Evolutionary conservation across 2,113 vertebrate genomes (phyloP).

Genomic region (Bufo bufo): DNA sequence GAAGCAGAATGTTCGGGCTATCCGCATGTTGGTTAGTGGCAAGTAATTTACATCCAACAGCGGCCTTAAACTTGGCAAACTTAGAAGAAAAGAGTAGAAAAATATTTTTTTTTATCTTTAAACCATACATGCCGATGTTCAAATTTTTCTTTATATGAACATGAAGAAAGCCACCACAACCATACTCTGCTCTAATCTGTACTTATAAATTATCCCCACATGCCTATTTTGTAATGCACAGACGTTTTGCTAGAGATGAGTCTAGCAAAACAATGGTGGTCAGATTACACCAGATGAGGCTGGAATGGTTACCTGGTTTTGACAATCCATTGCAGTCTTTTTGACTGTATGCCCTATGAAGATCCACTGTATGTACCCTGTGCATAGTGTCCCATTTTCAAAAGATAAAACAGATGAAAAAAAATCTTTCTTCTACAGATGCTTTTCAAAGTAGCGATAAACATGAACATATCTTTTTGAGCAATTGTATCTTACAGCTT

Average conservation of each 20-base stretch:
- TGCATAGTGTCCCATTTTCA: too few species aligned
- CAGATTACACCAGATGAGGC: too few species aligned
- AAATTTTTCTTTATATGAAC: neutral
- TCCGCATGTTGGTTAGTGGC: conserved; percentile 98
- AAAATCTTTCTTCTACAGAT: too few species aligned
- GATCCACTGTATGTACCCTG: too few species aligned
- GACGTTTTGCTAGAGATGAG: neutral
- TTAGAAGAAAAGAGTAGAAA: conserved; percentile 66
- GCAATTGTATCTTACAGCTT: too few species aligned
- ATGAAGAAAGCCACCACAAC: neutral
- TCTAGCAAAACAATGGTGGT: neutral
- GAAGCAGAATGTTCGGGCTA: conserved; percentile 99
- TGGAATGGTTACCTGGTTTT: too few species aligned
- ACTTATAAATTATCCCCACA: neutral
- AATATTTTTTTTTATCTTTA: neutral
- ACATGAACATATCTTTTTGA: too few species aligned
- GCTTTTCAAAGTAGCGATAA: too few species aligned
- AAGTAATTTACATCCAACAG: conserved; percentile 97
- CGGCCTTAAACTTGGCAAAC: conserved; percentile 95
- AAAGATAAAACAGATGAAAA: too few species aligned
- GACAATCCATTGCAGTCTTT: too few species aligned
- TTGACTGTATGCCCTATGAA: too few species aligned
- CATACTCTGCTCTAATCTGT: neutral
- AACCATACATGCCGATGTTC: neutral
- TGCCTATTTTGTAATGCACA: neutral